These are phyloP conservation scores for Temnothorax curvispinosus DNA, from an alignment of 1,140 invertebrate species.

Conservation along the genomic window DNA sequence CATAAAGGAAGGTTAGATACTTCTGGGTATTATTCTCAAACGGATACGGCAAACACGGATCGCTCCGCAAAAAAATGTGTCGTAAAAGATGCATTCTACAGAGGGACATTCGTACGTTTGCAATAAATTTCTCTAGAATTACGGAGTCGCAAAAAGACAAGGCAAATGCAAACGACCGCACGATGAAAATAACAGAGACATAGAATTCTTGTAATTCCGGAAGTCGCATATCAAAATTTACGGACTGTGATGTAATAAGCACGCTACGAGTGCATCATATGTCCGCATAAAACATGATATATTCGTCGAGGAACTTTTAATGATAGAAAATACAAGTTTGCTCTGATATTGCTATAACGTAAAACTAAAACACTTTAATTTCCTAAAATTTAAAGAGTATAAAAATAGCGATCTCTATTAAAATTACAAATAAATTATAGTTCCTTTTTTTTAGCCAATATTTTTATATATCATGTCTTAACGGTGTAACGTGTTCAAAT, in stretches of 20 bases:
- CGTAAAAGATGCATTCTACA: slow-evolving; percentile 17
- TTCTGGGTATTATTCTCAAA: slow-evolving; percentile 65
- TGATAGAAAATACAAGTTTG: neutral
- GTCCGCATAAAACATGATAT: neutral
- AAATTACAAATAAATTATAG: neutral
- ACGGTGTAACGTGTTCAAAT: neutral
- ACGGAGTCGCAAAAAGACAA: slow-evolving; percentile 9
- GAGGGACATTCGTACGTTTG: neutral
- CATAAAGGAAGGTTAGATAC: slow-evolving; percentile 53
- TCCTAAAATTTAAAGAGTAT: neutral
- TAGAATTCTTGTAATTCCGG: neutral
- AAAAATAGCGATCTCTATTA: neutral
- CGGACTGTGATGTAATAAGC: slow-evolving; percentile 11
- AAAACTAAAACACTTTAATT: neutral
- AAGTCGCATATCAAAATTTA: slow-evolving; percentile 36
- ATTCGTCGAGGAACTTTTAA: neutral
- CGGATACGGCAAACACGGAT: slow-evolving; percentile 28
- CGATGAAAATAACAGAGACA: slow-evolving; percentile 2
- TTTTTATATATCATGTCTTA: neutral
- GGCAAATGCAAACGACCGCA: neutral
- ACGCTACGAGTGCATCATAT: neutral
- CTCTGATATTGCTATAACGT: neutral
- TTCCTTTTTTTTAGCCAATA: neutral
- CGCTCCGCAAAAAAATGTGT: slow-evolving; percentile 24
- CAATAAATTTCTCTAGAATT: slow-evolving; percentile 37